A percentile compares a stretch with the other conserved stretches of the same genome.
phyloP scores from a whole-genome alignment of 2,888 invertebrate species.

The Papilio demoleus region DNA sequence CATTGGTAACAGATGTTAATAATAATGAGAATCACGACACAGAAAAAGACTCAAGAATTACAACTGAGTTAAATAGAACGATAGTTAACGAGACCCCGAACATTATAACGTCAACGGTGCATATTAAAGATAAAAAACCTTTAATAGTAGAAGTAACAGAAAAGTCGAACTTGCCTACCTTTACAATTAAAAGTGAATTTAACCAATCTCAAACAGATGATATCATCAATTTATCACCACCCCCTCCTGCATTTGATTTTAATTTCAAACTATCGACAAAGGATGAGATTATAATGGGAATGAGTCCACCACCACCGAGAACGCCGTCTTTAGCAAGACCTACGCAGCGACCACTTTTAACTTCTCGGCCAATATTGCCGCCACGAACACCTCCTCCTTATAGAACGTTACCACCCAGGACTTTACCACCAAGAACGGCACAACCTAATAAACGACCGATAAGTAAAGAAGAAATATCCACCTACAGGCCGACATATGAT shows the following conservation, averaged over 20 bases:
- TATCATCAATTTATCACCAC: conserved; percentile 78
- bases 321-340: conserved; percentile 59
- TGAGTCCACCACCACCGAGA: conserved; percentile 80
- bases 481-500: conserved; percentile 73
- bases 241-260: conserved; percentile 75
- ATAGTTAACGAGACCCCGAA: conserved; percentile 60
- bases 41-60: conserved; percentile 46
- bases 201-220: conserved; percentile 70
- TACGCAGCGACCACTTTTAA: conserved; percentile 61
- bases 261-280: conserved; percentile 73
- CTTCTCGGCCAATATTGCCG: conserved; percentile 64
- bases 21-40: conserved; percentile 43
- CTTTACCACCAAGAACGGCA: conserved; percentile 63
- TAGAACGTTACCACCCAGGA: conserved; percentile 67
- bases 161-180: conserved; percentile 64
- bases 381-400: conserved; percentile 67
- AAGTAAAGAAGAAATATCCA: conserved; percentile 72
- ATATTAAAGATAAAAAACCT: conserved; percentile 76
- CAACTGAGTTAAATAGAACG: conserved; percentile 54
- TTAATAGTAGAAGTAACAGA: conserved; percentile 66
- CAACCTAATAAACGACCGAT: conserved; percentile 67
- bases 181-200: conserved; percentile 60
- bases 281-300: conserved; percentile 81
- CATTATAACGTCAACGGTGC: conserved; percentile 79
- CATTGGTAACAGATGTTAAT: conserved; percentile 50